Conservation (phyloP, 2,797 vertebrate species). For the Myotis planiceps region DNA sequence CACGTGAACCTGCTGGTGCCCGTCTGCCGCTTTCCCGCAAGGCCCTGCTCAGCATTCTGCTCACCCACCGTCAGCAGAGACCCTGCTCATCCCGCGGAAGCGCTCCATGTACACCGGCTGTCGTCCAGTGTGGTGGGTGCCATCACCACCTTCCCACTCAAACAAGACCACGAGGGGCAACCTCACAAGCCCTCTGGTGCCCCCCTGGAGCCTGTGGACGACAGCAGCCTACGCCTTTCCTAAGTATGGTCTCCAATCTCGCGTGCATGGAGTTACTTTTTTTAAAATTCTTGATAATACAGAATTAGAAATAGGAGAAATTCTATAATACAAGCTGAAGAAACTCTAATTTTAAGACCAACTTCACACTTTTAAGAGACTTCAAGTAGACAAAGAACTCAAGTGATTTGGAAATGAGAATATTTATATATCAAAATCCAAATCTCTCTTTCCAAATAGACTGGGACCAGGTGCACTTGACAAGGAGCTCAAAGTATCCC, state of each 20-base stretch:
- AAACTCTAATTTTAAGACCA: neutral
- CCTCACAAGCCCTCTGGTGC: neutral
- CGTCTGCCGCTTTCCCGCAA: neutral
- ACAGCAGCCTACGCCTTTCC: neutral
- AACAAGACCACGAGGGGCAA: neutral
- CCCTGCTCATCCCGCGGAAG: neutral
- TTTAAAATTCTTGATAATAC: neutral
- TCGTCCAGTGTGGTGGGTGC: neutral
- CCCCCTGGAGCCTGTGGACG: neutral
- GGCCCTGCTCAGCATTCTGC: neutral
- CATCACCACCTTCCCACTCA: neutral
- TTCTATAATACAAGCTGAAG: neutral
- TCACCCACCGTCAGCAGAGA: fast-evolving
- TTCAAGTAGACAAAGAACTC: neutral
- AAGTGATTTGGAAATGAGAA: neutral
- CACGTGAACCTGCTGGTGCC: neutral
- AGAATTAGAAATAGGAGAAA: neutral
- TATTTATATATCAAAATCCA: neutral
- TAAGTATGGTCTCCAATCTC: neutral
- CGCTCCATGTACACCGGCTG: fast-evolving
- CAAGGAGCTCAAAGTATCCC: neutral
- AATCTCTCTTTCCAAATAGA: neutral
- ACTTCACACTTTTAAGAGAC: neutral
- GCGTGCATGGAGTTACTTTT: fast-evolving
- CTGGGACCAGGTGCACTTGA: neutral